phyloP scores from a whole-genome alignment of 2,113 vertebrate species.

The Platycercus adscitus region DNA sequence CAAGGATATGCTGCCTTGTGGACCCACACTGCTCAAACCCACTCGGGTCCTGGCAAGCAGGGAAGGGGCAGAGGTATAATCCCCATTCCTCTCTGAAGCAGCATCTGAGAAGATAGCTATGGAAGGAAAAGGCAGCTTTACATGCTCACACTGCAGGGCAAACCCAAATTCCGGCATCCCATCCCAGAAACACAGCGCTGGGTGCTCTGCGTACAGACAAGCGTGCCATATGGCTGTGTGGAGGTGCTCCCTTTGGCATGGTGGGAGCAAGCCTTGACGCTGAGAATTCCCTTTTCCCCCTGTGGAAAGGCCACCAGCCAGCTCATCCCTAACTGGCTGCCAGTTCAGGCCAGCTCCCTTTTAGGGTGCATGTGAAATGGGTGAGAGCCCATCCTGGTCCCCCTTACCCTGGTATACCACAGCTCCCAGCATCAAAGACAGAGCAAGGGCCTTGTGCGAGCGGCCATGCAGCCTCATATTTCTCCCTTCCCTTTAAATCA shows the following conservation, averaged over 20 bases:
- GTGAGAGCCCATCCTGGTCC: background rate
- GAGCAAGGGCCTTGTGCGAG: background rate
- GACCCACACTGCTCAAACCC: background rate
- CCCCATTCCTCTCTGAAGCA: background rate
- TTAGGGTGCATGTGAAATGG: background rate
- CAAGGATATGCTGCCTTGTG: background rate
- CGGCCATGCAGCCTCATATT: conserved; percentile 15
- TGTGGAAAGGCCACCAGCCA: background rate
- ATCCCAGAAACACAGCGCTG: accelerated
- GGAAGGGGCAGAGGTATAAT: accelerated
- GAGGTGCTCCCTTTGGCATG: background rate
- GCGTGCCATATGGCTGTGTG: accelerated
- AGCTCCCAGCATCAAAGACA: background rate
- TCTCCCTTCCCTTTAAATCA: conserved; percentile 69
- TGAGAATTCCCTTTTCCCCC: background rate
- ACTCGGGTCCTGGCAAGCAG: accelerated
- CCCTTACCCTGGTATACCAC: background rate
- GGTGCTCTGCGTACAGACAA: background rate
- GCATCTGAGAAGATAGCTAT: background rate
- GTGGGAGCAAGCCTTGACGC: background rate
- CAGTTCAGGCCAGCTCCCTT: background rate
- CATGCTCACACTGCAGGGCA: background rate
- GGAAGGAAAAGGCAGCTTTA: background rate
- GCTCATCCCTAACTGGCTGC: background rate
- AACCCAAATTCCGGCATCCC: background rate